phyloP scores from a whole-genome alignment of 1,140 invertebrate species.

The Panagrolaimus sp. region DNA sequence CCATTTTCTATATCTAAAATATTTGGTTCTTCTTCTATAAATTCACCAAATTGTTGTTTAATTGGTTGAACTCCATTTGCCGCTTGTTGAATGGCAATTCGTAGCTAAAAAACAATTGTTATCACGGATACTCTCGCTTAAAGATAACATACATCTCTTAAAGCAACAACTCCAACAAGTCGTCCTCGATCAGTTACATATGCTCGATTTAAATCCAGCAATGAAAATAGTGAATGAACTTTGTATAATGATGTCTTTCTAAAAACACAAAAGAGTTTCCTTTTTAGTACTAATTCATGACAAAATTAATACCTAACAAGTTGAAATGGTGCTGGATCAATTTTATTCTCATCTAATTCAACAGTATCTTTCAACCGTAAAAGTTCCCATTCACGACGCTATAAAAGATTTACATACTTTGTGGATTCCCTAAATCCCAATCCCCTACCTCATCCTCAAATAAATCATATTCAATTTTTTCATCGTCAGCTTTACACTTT shows the following conservation, averaged over 20 bases:
- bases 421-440: not conserved
- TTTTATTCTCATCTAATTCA: slow-evolving; percentile 78
- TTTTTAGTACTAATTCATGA: too few species aligned
- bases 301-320: slow-evolving; percentile 72
- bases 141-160: slow-evolving; percentile 74
- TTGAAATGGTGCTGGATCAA: slow-evolving; percentile 97
- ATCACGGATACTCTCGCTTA: not conserved
- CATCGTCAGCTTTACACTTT: slow-evolving; percentile 35
- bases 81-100: slow-evolving; percentile 45
- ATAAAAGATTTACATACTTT: slow-evolving; percentile 17
- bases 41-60: not conserved
- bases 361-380: slow-evolving; percentile 67
- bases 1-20: slow-evolving; percentile 2
- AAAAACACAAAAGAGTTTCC: too few species aligned
- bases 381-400: slow-evolving; percentile 55
- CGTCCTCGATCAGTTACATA: slow-evolving; percentile 94
- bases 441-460: slow-evolving; percentile 38
- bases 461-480: slow-evolving; percentile 46
- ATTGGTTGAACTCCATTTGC: slow-evolving; percentile 25
- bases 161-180: slow-evolving; percentile 86
- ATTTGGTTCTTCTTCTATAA: not conserved
- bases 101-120: slow-evolving; percentile 32
- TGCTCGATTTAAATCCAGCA: slow-evolving; percentile 89
- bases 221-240: slow-evolving; percentile 92
- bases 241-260: slow-evolving; percentile 86